These are phyloP conservation scores for Phylloscopus trochiloides DNA, from an alignment of 2,113 vertebrate genomes.

Conservation along the genomic window DNA sequence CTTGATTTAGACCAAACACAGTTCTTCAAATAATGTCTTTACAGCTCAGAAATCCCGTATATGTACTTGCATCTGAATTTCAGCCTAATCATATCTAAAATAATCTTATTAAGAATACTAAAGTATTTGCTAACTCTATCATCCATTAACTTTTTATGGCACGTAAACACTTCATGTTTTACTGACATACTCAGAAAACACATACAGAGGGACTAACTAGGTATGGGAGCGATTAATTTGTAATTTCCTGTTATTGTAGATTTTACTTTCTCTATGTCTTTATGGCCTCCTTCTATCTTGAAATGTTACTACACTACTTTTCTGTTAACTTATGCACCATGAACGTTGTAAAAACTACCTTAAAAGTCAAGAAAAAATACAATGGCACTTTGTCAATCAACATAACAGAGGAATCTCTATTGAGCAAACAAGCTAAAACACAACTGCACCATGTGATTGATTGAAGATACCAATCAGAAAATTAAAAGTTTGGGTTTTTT, in stretches of 20 bases:
- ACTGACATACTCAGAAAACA: background rate
- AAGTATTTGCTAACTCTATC: background rate
- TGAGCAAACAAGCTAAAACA: slow-evolving; percentile 66
- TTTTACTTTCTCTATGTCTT: slow-evolving; percentile 45
- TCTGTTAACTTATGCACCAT: slow-evolving; percentile 63
- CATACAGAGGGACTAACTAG: background rate
- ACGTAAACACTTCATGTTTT: background rate
- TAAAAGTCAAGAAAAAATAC: slow-evolving; percentile 71
- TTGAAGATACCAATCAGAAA: slow-evolving; percentile 75
- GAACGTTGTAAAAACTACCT: slow-evolving; percentile 68
- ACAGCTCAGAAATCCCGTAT: background rate
- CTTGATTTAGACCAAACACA: background rate
- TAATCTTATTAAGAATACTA: background rate
- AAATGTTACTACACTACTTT: slow-evolving; percentile 56
- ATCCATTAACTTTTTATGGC: slow-evolving; percentile 20
- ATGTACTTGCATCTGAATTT: background rate
- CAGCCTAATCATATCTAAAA: background rate
- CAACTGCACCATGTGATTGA: slow-evolving; percentile 59
- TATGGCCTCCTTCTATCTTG: slow-evolving; percentile 62
- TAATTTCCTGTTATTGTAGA: slow-evolving; percentile 63
- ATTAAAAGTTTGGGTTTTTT: slow-evolving; percentile 28
- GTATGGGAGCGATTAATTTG: background rate
- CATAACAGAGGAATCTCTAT: slow-evolving; percentile 30
- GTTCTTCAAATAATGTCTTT: background rate
- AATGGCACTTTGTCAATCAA: slow-evolving; percentile 62